Percentiles rank a stretch among this genome's conserved stretches.
Conservation (phyloP, 1,140 invertebrate genomes). For the Bombus pascuorum region DNA sequence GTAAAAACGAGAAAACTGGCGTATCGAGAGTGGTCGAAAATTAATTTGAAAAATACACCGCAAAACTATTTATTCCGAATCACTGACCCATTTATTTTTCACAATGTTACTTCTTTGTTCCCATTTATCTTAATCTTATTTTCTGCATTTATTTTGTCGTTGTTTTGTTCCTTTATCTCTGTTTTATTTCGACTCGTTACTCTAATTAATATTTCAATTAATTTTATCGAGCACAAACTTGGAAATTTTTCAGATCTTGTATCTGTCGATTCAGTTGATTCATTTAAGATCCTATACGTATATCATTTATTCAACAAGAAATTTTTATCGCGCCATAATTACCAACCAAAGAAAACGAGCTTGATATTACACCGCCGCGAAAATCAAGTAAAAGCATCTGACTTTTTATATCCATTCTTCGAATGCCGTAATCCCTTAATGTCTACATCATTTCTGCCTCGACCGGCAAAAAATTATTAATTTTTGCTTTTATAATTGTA, state of each 20-base stretch:
- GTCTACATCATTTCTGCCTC: background rate
- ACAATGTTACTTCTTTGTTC: background rate
- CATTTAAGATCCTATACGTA: background rate
- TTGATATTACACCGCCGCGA: background rate
- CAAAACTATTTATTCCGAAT: background rate
- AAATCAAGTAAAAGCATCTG: background rate
- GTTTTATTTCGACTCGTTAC: background rate
- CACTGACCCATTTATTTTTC: background rate
- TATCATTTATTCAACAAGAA: background rate
- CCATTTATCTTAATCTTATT: background rate
- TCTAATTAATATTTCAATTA: background rate
- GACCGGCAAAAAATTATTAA: background rate
- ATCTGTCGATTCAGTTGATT: background rate
- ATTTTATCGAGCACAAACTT: background rate
- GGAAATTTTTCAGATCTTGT: background rate
- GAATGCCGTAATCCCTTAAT: background rate
- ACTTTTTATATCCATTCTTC: background rate
- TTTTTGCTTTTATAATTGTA: background rate
- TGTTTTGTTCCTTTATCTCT: background rate
- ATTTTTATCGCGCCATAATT: background rate
- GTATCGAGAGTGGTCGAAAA: background rate
- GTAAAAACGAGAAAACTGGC: too few relatives aligned
- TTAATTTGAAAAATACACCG: background rate
- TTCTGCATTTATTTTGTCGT: background rate
- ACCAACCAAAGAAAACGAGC: background rate